These are phyloP conservation scores for Ivindomyrus marchei DNA, from an alignment of 2,113 vertebrate genomes.

Conservation along the genomic window DNA sequence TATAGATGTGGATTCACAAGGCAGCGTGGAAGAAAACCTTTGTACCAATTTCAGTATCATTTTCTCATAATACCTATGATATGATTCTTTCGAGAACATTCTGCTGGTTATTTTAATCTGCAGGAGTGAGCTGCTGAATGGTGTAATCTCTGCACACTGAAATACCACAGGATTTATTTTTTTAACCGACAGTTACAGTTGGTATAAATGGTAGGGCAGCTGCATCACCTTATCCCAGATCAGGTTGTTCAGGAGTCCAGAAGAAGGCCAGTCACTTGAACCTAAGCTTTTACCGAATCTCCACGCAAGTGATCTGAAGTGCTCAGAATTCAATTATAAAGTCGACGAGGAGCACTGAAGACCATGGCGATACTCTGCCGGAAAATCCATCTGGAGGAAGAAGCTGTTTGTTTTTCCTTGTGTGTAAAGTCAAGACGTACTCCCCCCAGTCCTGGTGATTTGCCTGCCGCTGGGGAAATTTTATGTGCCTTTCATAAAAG, in stretches of 20 bases:
- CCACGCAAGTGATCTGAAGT: not conserved
- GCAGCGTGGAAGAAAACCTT: not conserved
- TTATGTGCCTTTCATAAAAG: not conserved
- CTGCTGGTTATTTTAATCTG: not conserved
- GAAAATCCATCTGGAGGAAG: not conserved
- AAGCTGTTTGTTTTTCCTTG: not conserved
- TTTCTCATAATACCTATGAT: not conserved
- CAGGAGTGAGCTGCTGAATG: constrained; percentile 30
- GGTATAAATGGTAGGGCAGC: not conserved
- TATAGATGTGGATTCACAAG: not conserved
- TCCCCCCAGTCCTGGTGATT: not conserved
- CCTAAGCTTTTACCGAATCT: not conserved
- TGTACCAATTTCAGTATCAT: not conserved
- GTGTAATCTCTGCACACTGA: constrained; percentile 24
- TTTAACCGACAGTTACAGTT: constrained; percentile 23
- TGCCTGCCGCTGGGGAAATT: not conserved
- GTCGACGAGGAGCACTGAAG: not conserved
- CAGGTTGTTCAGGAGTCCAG: not conserved
- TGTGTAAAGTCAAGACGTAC: not conserved
- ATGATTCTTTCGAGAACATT: not conserved
- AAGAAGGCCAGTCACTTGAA: not conserved
- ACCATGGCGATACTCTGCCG: not conserved
- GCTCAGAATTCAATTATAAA: constrained; percentile 18
- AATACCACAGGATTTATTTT: constrained; percentile 18
- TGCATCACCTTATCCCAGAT: not conserved